Conservation (phyloP, 1,140 invertebrate species). For the Hydropsyche tenuis region DNA sequence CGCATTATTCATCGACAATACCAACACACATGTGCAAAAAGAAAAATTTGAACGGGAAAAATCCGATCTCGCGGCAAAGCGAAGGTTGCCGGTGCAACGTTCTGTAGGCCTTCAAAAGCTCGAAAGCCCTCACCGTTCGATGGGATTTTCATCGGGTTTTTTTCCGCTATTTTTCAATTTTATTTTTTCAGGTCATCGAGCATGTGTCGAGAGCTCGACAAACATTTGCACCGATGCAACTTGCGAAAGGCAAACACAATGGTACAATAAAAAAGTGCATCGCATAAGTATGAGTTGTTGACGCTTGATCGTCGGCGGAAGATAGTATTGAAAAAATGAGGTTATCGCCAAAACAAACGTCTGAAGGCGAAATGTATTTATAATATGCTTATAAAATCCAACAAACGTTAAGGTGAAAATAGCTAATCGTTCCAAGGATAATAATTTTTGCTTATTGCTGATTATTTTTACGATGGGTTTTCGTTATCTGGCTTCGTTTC, state of each 20-base stretch:
- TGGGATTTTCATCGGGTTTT: too few relatives aligned
- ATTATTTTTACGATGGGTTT: background rate
- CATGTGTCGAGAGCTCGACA: slow-evolving; percentile 14
- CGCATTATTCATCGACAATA: background rate
- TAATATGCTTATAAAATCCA: too few relatives aligned
- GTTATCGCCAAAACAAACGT: slow-evolving; percentile 27
- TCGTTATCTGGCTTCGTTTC: background rate
- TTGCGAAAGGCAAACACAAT: slow-evolving; percentile 28
- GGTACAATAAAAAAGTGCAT: slow-evolving; percentile 1
- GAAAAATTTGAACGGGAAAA: too few relatives aligned
- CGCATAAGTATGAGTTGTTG: slow-evolving; percentile 4
- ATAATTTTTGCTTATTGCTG: background rate
- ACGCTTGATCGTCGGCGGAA: background rate
- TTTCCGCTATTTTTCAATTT: too few relatives aligned
- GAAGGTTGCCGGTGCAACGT: too few relatives aligned
- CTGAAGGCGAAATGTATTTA: background rate
- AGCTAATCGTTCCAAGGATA: background rate
- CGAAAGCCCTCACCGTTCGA: too few relatives aligned
- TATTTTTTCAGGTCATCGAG: slow-evolving; percentile 14
- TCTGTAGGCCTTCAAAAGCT: too few relatives aligned
- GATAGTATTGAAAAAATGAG: slow-evolving; percentile 26
- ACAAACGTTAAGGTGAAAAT: background rate
- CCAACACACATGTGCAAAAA: too few relatives aligned
- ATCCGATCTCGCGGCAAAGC: too few relatives aligned
- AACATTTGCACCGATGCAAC: slow-evolving; percentile 28